Base-by-base conservation (phyloP, 2,888 invertebrate genomes). In the Camponotus fellah region DNA sequence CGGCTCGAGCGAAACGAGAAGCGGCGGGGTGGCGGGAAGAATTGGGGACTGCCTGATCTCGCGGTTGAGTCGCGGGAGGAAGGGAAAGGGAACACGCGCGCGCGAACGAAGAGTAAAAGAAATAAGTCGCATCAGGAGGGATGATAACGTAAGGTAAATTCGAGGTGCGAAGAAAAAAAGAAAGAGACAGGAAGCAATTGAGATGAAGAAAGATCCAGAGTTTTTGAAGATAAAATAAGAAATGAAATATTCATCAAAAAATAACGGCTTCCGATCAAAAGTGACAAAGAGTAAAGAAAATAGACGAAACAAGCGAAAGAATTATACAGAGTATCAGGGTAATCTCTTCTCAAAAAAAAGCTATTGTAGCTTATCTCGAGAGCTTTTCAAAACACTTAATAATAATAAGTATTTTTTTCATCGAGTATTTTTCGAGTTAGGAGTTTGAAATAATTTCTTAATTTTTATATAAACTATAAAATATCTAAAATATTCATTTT, bases 41-140 rank as follows among this genome's bases (percentile, higher is more conserved):
- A 79, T 74, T 34, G 76, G 37, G 77, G 65, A 72, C 40, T 53
- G 65, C 9, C 53, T 66, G 68, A 83, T 65, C 60, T 43, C 77
- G 64, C 53, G 64, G 77, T 12, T 43, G 17, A 14, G 21, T 64
- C 77, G 49, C 43, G 17, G 64, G 53, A 46, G 26, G 58, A 34
- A 56, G 34, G 56, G 60, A 37, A 72, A 80, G 68, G n/a, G 81
- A 17, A 43, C 43, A 14, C 43, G 43, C 43, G 43, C 4, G 43
- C 37, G 56, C 66, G 68, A n/a, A 34, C n/a, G 4, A 79, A 62
- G 60, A 69, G 60, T 14, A 43, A 77, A 21, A 68, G 49, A 79
- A 58, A 60, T 49, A 64, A 71, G 9, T 66, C 32, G 32, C 17
- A 53, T 14, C 49, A 37, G 6, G 37, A 37, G 6, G 6, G 37